Conservation (phyloP, 2,888 invertebrate species). For the Syrista parreyssii region DNA sequence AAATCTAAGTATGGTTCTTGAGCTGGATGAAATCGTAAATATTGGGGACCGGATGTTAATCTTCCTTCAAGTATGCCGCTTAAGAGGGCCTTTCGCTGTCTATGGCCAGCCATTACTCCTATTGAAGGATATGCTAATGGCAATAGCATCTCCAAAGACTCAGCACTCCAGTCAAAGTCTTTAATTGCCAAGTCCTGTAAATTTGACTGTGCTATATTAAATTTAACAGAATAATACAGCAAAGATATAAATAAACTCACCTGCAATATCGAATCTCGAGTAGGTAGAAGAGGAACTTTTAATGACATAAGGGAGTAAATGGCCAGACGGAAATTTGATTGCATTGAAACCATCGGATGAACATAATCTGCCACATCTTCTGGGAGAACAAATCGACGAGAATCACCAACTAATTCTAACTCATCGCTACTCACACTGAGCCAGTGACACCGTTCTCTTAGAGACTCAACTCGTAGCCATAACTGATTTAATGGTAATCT, state of each 20-base stretch:
- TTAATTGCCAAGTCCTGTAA: constrained; percentile 47
- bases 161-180: constrained; percentile 50
- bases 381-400: constrained; percentile 75
- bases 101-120: constrained; percentile 47
- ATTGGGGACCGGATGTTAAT: constrained; percentile 72
- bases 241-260: constrained; percentile 26
- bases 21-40: constrained; percentile 71
- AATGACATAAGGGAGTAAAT: constrained; percentile 70
- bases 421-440: constrained; percentile 68
- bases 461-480: constrained; percentile 80
- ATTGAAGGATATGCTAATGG: constrained; percentile 52
- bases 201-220: not conserved
- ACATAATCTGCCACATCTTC: constrained; percentile 77
- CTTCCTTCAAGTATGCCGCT: constrained; percentile 55
- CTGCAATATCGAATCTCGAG: constrained; percentile 51
- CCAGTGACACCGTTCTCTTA: constrained; percentile 80
- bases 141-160: constrained; percentile 53
- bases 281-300: constrained; percentile 73
- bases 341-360: constrained; percentile 73
- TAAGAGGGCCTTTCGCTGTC: constrained; percentile 43
- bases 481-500: constrained; percentile 79
- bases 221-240: not conserved
- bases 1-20: constrained; percentile 72
- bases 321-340: constrained; percentile 72
- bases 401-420: constrained; percentile 70